Conservation (phyloP, 1,140 invertebrate genomes). For the Saccostrea echinata region DNA sequence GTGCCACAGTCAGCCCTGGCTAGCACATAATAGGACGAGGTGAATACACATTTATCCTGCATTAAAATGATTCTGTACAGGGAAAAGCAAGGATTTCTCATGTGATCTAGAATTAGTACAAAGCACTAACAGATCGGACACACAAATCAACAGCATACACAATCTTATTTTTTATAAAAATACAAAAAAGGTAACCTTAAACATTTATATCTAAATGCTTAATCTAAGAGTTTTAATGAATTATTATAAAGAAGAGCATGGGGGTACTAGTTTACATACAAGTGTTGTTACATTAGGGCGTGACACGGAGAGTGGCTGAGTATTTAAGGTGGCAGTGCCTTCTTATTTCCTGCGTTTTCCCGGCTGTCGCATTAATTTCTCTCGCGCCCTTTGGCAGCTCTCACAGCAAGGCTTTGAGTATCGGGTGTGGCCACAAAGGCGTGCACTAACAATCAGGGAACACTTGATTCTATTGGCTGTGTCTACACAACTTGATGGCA, state of each 20-base stretch:
- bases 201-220: background rate
- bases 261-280: background rate
- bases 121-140: background rate
- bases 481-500: constrained; percentile 58
- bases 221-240: background rate
- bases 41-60: background rate
- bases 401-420: constrained; percentile 51
- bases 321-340: background rate
- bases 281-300: constrained; percentile 1
- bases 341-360: background rate
- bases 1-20: constrained; percentile 7
- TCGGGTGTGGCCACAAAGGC: constrained; percentile 63
- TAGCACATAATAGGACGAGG: background rate
- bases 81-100: constrained; percentile 23
- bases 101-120: background rate
- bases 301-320: constrained; percentile 13
- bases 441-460: constrained; percentile 63
- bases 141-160: background rate
- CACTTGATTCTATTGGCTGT: constrained; percentile 60
- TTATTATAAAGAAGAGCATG: background rate
- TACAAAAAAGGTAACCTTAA: constrained; percentile 7
- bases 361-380: constrained; percentile 7
- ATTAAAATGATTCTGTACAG: background rate
- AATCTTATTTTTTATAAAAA: constrained; percentile 1
- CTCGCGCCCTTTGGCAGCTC: background rate